Conservation (phyloP, 1,140 invertebrate genomes). For the Bombus confusus region DNA sequence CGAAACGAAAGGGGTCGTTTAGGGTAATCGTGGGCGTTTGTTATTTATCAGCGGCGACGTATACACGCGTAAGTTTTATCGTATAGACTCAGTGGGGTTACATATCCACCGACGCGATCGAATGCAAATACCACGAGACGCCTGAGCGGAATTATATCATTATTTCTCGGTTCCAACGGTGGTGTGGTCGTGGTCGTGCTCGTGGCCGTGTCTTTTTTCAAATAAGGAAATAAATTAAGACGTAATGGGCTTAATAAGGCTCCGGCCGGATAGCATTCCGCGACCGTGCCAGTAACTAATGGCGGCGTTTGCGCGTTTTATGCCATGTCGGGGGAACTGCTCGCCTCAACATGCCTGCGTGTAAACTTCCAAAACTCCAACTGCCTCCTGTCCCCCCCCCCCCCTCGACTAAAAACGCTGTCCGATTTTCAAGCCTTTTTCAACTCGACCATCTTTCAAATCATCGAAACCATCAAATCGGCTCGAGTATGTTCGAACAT, state of each 20-base stretch:
- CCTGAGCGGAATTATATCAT: conserved; percentile 64
- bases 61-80: conserved; percentile 43
- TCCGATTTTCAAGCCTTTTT: neutral
- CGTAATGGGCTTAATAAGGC: conserved; percentile 68
- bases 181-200: conserved; percentile 6
- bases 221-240: conserved; percentile 70
- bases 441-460: no score
- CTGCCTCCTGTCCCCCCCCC: neutral
- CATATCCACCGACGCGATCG: conserved; percentile 44
- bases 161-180: conserved; percentile 34
- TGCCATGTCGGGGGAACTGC: conserved; percentile 40
- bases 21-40: conserved; percentile 56
- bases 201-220: conserved; percentile 45
- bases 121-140: conserved; percentile 61
- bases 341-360: neutral
- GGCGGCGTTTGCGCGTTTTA: conserved; percentile 64
- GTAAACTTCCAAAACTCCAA: conserved; percentile 46
- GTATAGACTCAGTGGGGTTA: conserved; percentile 24
- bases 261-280: conserved; percentile 63
- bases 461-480: no score
- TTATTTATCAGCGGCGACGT: conserved; percentile 46
- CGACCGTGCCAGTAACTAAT: conserved; percentile 65
- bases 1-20: conserved; percentile 19
- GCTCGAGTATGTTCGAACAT: no score
- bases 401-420: neutral